A percentile compares a stretch with the other conserved stretches of the same genome.
These are phyloP conservation scores for Genyomyrus donnyi DNA, from an alignment of 2,113 vertebrate species.

Conservation along the genomic window DNA sequence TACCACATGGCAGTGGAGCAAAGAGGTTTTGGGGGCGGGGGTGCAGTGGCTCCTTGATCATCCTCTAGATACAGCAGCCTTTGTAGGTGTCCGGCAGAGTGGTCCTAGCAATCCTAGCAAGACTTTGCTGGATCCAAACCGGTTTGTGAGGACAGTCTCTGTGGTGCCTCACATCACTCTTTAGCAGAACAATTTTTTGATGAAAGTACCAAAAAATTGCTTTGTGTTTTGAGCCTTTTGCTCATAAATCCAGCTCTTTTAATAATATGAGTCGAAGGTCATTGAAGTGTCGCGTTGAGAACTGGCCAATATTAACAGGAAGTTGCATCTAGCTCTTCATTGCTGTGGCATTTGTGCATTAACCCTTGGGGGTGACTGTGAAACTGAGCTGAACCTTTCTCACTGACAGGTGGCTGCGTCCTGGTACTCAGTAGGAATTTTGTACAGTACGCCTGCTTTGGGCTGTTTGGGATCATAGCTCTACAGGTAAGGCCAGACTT, in stretches of 20 bases:
- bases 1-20: not conserved
- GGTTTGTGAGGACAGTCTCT: not conserved
- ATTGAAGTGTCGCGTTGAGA: not conserved
- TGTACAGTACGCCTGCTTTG: conserved; percentile 94
- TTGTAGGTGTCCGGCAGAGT: not conserved
- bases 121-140: not conserved
- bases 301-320: not conserved
- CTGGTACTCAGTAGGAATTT: conserved; percentile 94
- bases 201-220: not conserved
- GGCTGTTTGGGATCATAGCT: conserved; percentile 90
- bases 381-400: not conserved
- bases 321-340: not conserved
- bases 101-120: not conserved
- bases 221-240: not conserved
- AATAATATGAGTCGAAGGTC: not conserved
- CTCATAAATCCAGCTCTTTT: not conserved
- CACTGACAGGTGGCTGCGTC: conserved; percentile 78
- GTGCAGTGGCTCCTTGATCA: not conserved
- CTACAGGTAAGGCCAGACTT: conserved; percentile 72
- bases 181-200: not conserved
- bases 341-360: not conserved
- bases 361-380: not conserved
- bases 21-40: not conserved
- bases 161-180: not conserved
- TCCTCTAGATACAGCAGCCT: not conserved